phyloP scores from a whole-genome alignment of 2,113 vertebrate genomes.

The Condylura cristata region DNA sequence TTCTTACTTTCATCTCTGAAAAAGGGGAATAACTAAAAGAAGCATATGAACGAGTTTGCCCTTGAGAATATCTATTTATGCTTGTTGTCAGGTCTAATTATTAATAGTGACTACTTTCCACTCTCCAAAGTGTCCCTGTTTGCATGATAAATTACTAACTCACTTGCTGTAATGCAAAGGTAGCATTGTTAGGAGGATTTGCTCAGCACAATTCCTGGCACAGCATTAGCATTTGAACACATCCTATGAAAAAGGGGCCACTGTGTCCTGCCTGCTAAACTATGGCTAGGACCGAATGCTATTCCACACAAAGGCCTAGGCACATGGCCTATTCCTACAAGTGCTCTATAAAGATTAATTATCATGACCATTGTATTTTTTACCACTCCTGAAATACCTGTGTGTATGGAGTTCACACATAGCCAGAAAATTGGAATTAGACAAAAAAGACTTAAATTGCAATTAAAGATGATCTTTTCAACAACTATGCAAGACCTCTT shows the following conservation, averaged over 20 bases:
- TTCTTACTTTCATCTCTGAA: neutral
- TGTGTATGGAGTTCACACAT: neutral
- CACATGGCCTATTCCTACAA: neutral
- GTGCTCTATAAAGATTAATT: neutral
- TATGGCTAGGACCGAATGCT: neutral
- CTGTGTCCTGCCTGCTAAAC: neutral
- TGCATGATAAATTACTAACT: neutral
- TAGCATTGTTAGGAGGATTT: neutral
- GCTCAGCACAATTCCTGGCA: neutral
- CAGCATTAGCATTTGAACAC: neutral
- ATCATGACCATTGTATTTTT: neutral
- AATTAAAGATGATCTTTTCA: neutral
- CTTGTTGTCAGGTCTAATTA: slow-evolving; percentile 42
- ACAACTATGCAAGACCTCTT: neutral
- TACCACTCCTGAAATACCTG: neutral
- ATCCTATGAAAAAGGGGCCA: neutral
- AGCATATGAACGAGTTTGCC: neutral
- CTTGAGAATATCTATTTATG: slow-evolving; percentile 34
- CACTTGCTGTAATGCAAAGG: slow-evolving; percentile 1
- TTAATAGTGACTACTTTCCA: slow-evolving; percentile 17
- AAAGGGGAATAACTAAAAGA: neutral
- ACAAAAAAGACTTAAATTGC: neutral
- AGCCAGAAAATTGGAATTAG: neutral
- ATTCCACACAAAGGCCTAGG: neutral
- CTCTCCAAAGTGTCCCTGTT: neutral